phyloP scores from a whole-genome alignment of 2,888 invertebrate species.

The Falcaria lacertinaria region DNA sequence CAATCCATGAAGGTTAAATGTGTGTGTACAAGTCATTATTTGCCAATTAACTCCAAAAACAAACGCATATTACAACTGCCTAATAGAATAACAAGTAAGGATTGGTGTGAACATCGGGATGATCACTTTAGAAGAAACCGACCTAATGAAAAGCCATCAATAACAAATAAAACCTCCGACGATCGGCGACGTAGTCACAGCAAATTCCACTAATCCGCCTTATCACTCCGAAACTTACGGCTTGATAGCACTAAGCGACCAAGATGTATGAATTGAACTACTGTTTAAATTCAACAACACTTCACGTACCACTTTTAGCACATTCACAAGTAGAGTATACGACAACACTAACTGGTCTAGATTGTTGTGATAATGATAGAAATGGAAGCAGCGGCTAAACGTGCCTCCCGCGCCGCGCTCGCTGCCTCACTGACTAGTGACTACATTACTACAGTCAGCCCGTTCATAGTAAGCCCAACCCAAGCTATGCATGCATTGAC shows the following conservation, averaged over 20 bases:
- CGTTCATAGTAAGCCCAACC: conserved; percentile 43
- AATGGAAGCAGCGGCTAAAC: conserved; percentile 32
- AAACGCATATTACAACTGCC: background rate
- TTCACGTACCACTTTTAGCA: conserved; percentile 13
- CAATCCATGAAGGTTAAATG: conserved; percentile 19
- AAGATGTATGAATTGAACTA: conserved; percentile 24
- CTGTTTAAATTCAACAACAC: conserved; percentile 18
- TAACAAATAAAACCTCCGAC: conserved; percentile 35
- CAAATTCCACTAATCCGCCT: conserved; percentile 65
- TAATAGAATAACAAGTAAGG: background rate
- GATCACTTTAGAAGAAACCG: background rate
- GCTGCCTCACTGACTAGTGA: conserved; percentile 60
- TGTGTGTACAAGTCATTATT: conserved; percentile 2
- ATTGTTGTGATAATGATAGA: conserved; percentile 18
- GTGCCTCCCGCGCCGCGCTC: conserved; percentile 46
- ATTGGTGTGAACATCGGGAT: background rate
- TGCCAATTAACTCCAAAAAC: background rate
- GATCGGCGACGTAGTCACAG: conserved; percentile 58
- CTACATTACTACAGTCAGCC: conserved; percentile 21
- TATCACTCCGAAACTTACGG: conserved; percentile 61
- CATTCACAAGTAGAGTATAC: conserved; percentile 11
- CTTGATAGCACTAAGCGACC: conserved; percentile 36
- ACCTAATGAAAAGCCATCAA: conserved; percentile 32
- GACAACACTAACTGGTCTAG: conserved; percentile 24
- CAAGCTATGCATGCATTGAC: conserved; percentile 55